Conservation (phyloP, 2,113 vertebrate species). For the Paradisaea rubra region DNA sequence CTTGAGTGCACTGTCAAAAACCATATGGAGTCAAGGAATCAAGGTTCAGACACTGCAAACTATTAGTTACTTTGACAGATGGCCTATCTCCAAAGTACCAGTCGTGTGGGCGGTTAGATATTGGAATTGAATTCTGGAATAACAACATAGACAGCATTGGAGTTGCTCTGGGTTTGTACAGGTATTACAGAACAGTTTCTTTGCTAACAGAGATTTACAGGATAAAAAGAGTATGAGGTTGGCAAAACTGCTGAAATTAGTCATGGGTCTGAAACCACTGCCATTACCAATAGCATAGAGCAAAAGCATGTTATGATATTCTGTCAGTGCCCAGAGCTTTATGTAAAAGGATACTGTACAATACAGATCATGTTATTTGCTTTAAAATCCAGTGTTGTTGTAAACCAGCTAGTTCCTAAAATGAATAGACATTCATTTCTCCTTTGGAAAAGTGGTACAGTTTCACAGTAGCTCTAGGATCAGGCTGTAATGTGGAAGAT, state of each 20-base stretch:
- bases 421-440: background rate
- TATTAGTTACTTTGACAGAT: background rate
- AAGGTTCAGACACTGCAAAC: background rate
- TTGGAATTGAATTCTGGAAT: background rate
- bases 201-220: background rate
- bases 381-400: background rate
- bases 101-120: background rate
- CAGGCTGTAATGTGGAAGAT: background rate
- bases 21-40: background rate
- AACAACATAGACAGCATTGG: background rate
- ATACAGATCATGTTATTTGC: background rate
- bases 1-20: background rate
- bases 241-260: background rate
- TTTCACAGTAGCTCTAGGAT: background rate
- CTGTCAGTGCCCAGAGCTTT: background rate
- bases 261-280: background rate
- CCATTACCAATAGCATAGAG: background rate
- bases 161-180: background rate
- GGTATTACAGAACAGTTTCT: background rate
- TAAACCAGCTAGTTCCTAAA: slow-evolving; percentile 26
- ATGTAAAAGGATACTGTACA: background rate
- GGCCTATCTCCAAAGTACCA: background rate
- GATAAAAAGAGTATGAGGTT: background rate
- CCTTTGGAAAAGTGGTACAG: background rate
- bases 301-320: background rate